These are phyloP conservation scores for Delia radicum DNA, from an alignment of 1,140 invertebrate species.

Conservation along the genomic window DNA sequence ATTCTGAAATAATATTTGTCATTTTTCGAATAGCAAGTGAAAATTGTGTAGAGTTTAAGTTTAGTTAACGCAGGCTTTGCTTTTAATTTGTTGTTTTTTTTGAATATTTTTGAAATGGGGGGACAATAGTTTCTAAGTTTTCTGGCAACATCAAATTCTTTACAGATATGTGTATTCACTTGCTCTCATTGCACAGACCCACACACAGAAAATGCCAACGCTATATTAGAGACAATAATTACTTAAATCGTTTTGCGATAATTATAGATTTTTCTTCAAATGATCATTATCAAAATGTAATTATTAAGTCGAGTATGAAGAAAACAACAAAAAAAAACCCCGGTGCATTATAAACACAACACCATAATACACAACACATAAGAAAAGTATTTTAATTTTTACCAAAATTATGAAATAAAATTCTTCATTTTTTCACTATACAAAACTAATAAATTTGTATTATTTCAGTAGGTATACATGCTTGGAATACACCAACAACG, in stretches of 20 bases:
- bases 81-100: no score
- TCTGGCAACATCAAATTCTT: no score
- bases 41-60: no score
- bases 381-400: neutral
- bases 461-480: slow-evolving; percentile 10
- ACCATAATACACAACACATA: slow-evolving; percentile 8
- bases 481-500: slow-evolving; percentile 20
- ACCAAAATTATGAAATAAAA: neutral
- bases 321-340: neutral
- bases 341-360: slow-evolving; percentile 25
- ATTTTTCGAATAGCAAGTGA: no score
- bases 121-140: no score
- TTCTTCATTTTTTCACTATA: neutral
- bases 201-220: slow-evolving; percentile 9
- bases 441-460: neutral
- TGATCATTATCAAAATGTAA: slow-evolving; percentile 47
- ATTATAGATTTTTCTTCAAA: slow-evolving; percentile 33
- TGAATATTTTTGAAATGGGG: no score
- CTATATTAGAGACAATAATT: slow-evolving; percentile 15
- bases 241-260: slow-evolving; percentile 26
- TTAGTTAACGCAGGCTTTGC: no score
- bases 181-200: neutral
- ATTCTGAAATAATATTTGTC: no score
- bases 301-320: neutral
- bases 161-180: neutral